A percentile compares a stretch with the other conserved stretches of the same genome.
These are phyloP conservation scores for Ovis aries DNA, from an alignment of 2,113 vertebrate species.

Conservation along the genomic window ARS-UI_Ramb_v3.0 NC_056054.1:235743501-235744000, in stretches of 20 bases:
- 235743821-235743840: not conserved
- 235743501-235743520: not conserved
- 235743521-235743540: not conserved
- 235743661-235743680: not conserved
- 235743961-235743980: not conserved
- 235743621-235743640: not conserved
- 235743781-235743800: not conserved
- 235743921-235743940: not conserved
- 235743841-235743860: not conserved
- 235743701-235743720: not conserved
- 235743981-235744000: not conserved
- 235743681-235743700: not conserved
- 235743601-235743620: not conserved
- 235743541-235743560: not conserved
- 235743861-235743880: not conserved
- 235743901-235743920: not conserved
- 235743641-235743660: not conserved
- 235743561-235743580: not conserved
- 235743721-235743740: not conserved
- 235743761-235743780: not conserved
- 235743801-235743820: not conserved
- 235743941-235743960: not conserved
- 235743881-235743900: not conserved
- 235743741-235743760: not conserved
- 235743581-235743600: not conserved